These are phyloP conservation scores for Cyaniris semiargus DNA, from an alignment of 2,888 invertebrate genomes.

Conservation along the genomic window DNA sequence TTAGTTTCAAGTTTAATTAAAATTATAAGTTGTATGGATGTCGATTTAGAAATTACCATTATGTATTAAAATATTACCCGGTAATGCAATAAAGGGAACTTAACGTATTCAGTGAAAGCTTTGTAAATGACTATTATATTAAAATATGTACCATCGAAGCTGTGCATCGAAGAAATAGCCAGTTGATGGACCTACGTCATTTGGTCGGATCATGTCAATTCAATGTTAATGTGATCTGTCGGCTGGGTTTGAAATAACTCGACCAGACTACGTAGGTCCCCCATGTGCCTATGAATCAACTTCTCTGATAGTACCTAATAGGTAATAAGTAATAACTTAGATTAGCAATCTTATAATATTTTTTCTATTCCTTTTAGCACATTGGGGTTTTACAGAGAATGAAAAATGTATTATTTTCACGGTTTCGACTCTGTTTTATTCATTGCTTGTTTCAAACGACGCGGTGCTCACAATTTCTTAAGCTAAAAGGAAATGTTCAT, in stretches of 20 bases:
- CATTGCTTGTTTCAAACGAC: slow-evolving; percentile 23
- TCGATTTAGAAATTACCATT: background rate
- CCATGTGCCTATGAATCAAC: no score
- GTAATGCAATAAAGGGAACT: no score
- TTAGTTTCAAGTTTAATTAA: background rate
- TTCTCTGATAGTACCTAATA: no score
- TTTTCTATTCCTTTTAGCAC: background rate
- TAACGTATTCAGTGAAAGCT: no score
- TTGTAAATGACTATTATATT: no score
- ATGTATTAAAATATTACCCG: background rate
- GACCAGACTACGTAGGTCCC: no score
- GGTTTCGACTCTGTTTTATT: background rate
- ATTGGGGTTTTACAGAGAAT: background rate
- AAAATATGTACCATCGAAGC: no score
- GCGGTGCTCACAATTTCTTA: slow-evolving; percentile 29
- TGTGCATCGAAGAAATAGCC: no score
- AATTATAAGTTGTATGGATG: background rate
- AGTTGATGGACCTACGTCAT: no score
- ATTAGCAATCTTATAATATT: background rate
- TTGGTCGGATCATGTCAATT: no score
- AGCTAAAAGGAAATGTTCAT: slow-evolving; percentile 30
- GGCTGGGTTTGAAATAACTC: no score
- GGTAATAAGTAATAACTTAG: background rate
- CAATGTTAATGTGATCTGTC: no score
- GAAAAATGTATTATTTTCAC: background rate